phyloP scores from a whole-genome alignment of 2,888 invertebrate genomes.

The Endomychus coccineus region DNA sequence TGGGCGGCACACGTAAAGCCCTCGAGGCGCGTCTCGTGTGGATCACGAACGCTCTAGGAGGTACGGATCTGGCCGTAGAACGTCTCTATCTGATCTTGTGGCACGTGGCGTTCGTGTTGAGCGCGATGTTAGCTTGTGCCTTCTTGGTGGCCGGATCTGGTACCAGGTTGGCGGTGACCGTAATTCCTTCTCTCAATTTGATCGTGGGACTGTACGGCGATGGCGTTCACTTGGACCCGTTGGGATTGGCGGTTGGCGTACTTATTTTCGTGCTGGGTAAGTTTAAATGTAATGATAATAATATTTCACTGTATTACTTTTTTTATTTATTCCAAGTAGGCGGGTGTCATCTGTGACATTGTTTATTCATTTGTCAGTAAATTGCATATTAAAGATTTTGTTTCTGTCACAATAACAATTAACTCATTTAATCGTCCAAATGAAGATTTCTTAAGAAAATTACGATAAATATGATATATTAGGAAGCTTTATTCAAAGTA shows the following conservation, averaged over 20 bases:
- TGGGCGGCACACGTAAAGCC: conserved; percentile 35
- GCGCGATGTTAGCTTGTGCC: conserved; percentile 39
- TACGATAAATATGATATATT: too few relatives aligned
- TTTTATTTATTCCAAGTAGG: too few relatives aligned
- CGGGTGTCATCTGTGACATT: too few relatives aligned
- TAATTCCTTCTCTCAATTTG: conserved; percentile 37
- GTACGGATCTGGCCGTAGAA: conserved; percentile 39
- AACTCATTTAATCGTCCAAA: too few relatives aligned
- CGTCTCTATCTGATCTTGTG: conserved; percentile 36
- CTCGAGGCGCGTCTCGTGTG: conserved; percentile 39
- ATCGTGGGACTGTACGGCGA: conserved; percentile 32
- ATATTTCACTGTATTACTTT: too few relatives aligned
- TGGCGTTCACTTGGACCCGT: conserved; percentile 29
- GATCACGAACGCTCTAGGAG: conserved; percentile 38
- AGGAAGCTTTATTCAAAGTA: too few relatives aligned
- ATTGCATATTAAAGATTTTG: too few relatives aligned
- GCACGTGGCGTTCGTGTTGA: conserved; percentile 36
- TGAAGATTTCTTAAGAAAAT: too few relatives aligned
- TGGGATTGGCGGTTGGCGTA: conserved; percentile 25
- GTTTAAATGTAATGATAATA: too few relatives aligned
- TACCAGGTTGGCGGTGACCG: conserved; percentile 33
- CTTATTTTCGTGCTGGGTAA: conserved; percentile 21
- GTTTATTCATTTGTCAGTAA: too few relatives aligned
- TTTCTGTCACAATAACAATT: too few relatives aligned
- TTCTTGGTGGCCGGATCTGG: conserved; percentile 35